Evolutionary conservation across 2,888 invertebrate species (phyloP), one percentile per base, ranked within the genome.

Genomic region (Eupithecia insigniata): DNA sequence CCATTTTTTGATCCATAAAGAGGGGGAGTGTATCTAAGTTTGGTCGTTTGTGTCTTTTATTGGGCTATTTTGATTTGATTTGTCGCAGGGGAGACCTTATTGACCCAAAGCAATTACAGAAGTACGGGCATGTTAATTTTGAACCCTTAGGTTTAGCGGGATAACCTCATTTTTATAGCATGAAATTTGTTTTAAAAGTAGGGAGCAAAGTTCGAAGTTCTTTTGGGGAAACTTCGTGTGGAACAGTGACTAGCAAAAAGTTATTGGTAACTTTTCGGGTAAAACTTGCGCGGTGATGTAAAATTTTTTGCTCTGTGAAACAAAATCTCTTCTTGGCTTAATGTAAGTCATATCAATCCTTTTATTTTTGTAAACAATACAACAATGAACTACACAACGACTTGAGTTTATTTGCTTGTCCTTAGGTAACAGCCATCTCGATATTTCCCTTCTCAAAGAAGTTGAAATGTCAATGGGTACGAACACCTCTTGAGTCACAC

Each of bases 51-150:
- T 82, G 81, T 82, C 82, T 88, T 90, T 91, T 90, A 90, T 89
- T 90, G 80, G 80, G 81, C 84, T 84, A 86, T 87, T 87, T 83
- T 80, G 79, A 81, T 88, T 85, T 89, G 87, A 90, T 89, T 90
- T 88, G 86, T 87, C 82, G 71, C 64, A 76, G 81, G 81, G 82
- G 84, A 83, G 78, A 75, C 75, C 55, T 26, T 55, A 55, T 55
- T 55, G 55, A 55, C 55, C 79, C 79, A 71, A 76, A 77, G 79
- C 78, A 77, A 79, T 79, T 79, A 79, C 73, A 77, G 73, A 77
- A 78, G 74, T 74, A 36, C 71, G 70, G 70, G 73, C 73, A 71
- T 72, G 76, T 79, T 79, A 74, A 79, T 76, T 78, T 76, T 39
- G 46, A 22, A 32, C 10, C 39, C 43, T 66, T 68, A 70, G 76